These are phyloP conservation scores for Platysteira castanea DNA, from an alignment of 2,113 vertebrate genomes.

Conservation along the genomic window DNA sequence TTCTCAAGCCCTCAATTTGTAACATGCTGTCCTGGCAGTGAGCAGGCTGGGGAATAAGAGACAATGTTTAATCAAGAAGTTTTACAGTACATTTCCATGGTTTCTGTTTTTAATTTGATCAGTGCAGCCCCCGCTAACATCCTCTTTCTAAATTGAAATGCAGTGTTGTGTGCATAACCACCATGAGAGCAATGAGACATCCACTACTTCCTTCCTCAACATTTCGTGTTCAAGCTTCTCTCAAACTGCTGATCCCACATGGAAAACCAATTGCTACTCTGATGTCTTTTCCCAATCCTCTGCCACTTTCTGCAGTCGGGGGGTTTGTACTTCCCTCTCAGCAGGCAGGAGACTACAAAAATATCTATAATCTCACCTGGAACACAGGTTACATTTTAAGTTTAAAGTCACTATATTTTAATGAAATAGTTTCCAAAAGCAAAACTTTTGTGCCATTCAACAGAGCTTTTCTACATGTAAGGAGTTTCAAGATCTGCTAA, in stretches of 20 bases:
- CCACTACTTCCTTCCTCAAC: not conserved
- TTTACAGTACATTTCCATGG: not conserved
- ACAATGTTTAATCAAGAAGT: not conserved
- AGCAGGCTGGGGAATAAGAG: not conserved
- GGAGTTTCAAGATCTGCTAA: not conserved
- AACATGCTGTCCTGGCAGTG: not conserved
- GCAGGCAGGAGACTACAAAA: not conserved
- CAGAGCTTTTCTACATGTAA: not conserved
- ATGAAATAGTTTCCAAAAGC: not conserved
- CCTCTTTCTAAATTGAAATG: not conserved
- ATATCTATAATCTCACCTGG: accelerated
- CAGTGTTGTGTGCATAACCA: not conserved
- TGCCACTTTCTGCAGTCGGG: not conserved
- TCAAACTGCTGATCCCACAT: not conserved
- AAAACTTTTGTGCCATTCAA: not conserved
- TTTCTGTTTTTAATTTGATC: not conserved
- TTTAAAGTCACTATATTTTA: not conserved
- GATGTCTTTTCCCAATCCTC: not conserved
- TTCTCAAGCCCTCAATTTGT: not conserved
- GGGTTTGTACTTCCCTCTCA: not conserved
- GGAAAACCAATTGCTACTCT: not conserved
- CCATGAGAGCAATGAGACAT: not conserved
- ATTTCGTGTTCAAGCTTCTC: not conserved
- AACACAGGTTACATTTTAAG: not conserved
- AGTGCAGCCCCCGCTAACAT: not conserved